A percentile compares a stretch with the other conserved stretches of the same genome.
Conservation (phyloP, 2,113 vertebrate species). For the Corythornis madagascariensis region DNA sequence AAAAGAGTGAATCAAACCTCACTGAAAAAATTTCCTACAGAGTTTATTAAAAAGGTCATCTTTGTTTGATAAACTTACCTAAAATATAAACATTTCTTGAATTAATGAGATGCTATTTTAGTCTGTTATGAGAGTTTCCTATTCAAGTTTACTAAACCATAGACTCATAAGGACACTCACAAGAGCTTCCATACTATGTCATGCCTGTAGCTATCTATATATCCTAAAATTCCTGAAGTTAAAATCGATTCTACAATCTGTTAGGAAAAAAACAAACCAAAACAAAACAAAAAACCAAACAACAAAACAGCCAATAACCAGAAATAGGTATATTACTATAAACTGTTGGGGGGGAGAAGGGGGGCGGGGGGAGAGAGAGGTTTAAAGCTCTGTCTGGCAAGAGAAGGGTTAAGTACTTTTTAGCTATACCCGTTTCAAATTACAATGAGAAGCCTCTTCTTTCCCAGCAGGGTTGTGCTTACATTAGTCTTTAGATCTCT, state of each 20-base stretch:
- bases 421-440: slow-evolving; percentile 91
- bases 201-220: neutral
- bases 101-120: slow-evolving; percentile 23
- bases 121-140: slow-evolving; percentile 12
- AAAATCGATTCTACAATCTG: slow-evolving; percentile 1
- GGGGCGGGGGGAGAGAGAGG: neutral
- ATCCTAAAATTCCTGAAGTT: neutral
- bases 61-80: slow-evolving; percentile 27
- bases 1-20: slow-evolving; percentile 3
- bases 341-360: neutral
- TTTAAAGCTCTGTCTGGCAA: slow-evolving; percentile 72
- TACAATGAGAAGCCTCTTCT: slow-evolving; percentile 99
- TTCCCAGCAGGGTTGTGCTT: slow-evolving; percentile 91
- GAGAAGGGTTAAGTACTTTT: slow-evolving; percentile 82
- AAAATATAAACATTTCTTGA: slow-evolving; percentile 42
- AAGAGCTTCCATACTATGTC: neutral
- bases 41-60: slow-evolving; percentile 33
- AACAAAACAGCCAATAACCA: neutral
- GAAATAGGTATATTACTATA: slow-evolving; percentile 34
- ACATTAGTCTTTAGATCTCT: slow-evolving; percentile 92
- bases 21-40: neutral
- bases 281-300: neutral
- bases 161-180: neutral
- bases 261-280: neutral
- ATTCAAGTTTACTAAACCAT: neutral